Conservation (phyloP, 2,888 invertebrate species). For the Azorinus chamasolen region DNA sequence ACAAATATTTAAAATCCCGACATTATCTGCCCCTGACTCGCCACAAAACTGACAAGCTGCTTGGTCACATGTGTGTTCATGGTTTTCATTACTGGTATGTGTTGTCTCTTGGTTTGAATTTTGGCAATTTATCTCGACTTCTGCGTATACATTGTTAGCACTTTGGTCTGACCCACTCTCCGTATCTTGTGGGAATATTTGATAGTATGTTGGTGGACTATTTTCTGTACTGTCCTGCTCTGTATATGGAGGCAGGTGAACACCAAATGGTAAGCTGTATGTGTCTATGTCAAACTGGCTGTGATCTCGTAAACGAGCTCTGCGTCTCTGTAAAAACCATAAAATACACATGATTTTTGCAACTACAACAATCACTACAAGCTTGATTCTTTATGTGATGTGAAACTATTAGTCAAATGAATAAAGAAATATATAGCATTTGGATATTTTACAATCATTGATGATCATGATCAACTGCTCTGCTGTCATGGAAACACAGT, state of each 20-base stretch:
- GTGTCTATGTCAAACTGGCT: conserved; percentile 71
- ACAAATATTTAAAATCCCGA: background rate
- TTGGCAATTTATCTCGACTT: conserved; percentile 20
- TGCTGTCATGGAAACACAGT: too few species aligned
- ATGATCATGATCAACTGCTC: too few species aligned
- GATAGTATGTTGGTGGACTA: conserved; percentile 75
- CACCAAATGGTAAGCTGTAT: conserved; percentile 76
- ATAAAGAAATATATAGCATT: too few species aligned
- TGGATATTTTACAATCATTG: too few species aligned
- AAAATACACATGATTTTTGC: background rate
- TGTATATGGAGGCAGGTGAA: conserved; percentile 76
- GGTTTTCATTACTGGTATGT: too few species aligned
- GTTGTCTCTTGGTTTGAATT: background rate
- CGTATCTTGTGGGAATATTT: conserved; percentile 62
- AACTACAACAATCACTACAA: conserved; percentile 2
- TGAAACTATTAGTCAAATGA: too few species aligned
- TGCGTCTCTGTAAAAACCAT: conserved; percentile 41
- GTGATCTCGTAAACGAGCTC: conserved; percentile 40
- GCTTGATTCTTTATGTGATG: too few species aligned
- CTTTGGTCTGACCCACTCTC: conserved; percentile 13
- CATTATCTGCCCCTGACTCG: too few species aligned
- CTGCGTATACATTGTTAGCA: conserved; percentile 24
- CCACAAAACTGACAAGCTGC: too few species aligned
- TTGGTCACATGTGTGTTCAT: too few species aligned
- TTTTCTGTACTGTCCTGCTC: conserved; percentile 71